Evolutionary conservation across 2,797 vertebrate genomes (phyloP), one percentile per base, ranked within the genome.

Genomic region (Helostoma temminkii): DNA sequence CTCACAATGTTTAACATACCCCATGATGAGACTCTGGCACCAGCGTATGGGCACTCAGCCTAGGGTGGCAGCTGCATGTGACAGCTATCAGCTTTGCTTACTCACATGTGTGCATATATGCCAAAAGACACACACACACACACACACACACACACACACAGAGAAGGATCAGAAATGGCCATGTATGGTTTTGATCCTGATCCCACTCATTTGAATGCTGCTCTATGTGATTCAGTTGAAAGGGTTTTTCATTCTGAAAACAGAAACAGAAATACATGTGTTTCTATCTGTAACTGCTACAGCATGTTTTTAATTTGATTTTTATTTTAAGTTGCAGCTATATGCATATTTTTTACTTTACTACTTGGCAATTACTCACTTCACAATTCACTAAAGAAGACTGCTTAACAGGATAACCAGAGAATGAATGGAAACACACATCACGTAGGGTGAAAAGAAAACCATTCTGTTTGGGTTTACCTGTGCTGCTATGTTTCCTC

Each of bases 101-200:
- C 78, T 86, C 67, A 62, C 58, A 67, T 37, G n/a, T 73, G 68
- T 66, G 70, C 60, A 25, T 61, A 42, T 43, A 61, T 72, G 68
- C 60, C 77, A 75, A 70, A 57, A 64, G 46, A 34, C 48, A 57
- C 4, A 42, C 62, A 61, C 60, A 68, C 50, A 41, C 47, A 56
- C 8, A 42, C 19, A 41, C 32, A 34, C 50, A 41, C 71, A 26
- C 50, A 39, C 61, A 22, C 49, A 9, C 28, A 50, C 78, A 24
- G 71, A 84, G 80, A 76, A 62, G 79, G 77, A 83, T 79, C 53
- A 76, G 34, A 80, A 74, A 76, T 62, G 66, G 54, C 60, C 76
- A 68, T 63, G 83, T 78, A 60, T 80, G 76, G 54, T 88, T 90
- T 86, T 89, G 87, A 92, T 86, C 78, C 66, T 76, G 69, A 89